phyloP scores from a whole-genome alignment of 2,113 vertebrate genomes.

The Macquaria ambigua region DNA sequence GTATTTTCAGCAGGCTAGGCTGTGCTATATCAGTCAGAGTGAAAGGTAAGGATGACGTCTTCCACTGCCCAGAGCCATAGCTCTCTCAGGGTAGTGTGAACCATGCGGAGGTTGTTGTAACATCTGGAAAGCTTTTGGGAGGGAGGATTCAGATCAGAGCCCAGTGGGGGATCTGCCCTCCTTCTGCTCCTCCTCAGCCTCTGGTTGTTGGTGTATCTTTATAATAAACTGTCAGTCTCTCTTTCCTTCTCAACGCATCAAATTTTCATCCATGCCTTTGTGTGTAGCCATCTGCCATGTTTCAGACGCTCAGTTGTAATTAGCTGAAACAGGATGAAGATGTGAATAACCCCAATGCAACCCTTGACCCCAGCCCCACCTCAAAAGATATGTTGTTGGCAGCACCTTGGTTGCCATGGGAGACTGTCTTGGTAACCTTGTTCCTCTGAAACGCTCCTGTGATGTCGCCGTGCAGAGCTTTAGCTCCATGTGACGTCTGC shows the following conservation, averaged over 20 bases:
- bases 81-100: slow-evolving; percentile 38
- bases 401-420: slow-evolving; percentile 37
- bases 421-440: slow-evolving; percentile 44
- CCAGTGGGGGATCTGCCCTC: slow-evolving; percentile 26
- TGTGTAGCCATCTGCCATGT: slow-evolving; percentile 62
- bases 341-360: slow-evolving; percentile 11
- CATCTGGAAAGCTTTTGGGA: slow-evolving; percentile 58
- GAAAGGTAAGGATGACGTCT: slow-evolving; percentile 42
- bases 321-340: slow-evolving; percentile 46
- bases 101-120: slow-evolving; percentile 48
- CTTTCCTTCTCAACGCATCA: slow-evolving; percentile 42
- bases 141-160: slow-evolving; percentile 52
- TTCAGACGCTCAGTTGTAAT: slow-evolving; percentile 49
- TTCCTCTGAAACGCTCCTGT: slow-evolving; percentile 43
- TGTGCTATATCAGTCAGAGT: slow-evolving; percentile 39
- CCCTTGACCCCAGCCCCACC: background rate
- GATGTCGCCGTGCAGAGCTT: slow-evolving; percentile 42
- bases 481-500: slow-evolving; percentile 38
- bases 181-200: slow-evolving; percentile 30
- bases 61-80: slow-evolving; percentile 47
- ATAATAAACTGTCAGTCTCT: slow-evolving; percentile 42
- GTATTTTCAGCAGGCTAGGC: slow-evolving; percentile 36
- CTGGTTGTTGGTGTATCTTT: slow-evolving; percentile 57
- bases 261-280: slow-evolving; percentile 47
- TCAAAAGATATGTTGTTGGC: background rate